A percentile compares a stretch with the other conserved stretches of the same genome.
Conservation (phyloP, 2,888 invertebrate genomes). For the Palloptera scutellata region DNA sequence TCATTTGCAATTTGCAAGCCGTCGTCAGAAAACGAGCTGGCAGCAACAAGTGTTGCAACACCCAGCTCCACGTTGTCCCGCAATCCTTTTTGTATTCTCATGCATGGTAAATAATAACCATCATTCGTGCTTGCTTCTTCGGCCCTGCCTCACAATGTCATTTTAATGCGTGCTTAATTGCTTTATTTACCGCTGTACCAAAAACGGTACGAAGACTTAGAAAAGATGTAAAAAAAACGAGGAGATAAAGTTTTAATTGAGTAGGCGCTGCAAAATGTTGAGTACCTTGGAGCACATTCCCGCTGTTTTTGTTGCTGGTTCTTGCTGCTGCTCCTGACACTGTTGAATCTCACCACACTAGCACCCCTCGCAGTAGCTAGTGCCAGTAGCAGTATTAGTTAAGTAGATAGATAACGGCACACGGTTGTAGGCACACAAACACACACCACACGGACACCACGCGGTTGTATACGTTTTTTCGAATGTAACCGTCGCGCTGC, state of each 20-base stretch:
- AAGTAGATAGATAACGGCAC: neutral
- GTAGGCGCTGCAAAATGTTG: no score
- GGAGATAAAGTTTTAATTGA: no score
- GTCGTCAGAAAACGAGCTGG: neutral
- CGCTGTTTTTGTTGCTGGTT: conserved; percentile 17
- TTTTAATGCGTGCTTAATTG: conserved; percentile 31
- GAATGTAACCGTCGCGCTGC: conserved; percentile 24
- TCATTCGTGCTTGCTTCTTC: neutral
- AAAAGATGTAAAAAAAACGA: no score
- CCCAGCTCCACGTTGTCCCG: neutral
- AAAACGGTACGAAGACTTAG: neutral
- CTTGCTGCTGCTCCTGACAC: neutral
- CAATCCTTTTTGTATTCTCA: conserved; percentile 1
- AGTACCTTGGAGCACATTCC: conserved; percentile 3
- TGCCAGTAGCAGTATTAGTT: neutral
- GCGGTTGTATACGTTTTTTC: neutral
- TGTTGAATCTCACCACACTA: conserved; percentile 18
- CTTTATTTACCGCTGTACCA: conserved; percentile 37
- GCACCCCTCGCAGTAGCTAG: neutral
- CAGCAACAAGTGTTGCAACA: conserved; percentile 12
- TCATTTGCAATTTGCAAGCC: neutral
- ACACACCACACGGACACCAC: no score
- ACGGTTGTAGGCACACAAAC: neutral
- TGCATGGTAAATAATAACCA: conserved; percentile 1
- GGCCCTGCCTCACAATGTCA: neutral